Evolutionary conservation across 2,797 vertebrate genomes (phyloP).

Genomic region (Semotilus atromaculatus): DNA sequence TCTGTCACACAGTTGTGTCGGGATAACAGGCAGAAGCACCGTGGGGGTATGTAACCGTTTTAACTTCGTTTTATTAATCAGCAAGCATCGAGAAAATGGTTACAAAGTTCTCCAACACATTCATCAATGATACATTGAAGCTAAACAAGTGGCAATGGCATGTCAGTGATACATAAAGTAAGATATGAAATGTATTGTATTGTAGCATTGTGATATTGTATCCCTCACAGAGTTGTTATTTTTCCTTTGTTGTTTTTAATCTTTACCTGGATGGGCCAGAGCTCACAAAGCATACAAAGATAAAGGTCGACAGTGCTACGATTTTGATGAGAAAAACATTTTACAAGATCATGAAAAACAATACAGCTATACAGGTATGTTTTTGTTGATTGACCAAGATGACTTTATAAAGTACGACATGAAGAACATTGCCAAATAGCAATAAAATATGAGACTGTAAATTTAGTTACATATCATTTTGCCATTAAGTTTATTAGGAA

Average conservation of each 20-base stretch:
- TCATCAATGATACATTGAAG: background rate
- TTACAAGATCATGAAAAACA: background rate
- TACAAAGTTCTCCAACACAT: background rate
- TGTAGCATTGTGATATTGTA: background rate
- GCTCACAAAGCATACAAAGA: background rate
- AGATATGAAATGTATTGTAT: background rate
- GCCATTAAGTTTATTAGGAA: background rate
- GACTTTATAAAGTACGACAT: background rate
- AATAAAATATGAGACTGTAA: background rate
- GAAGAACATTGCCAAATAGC: background rate
- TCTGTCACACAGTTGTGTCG: slow-evolving; percentile 68
- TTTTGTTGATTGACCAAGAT: background rate
- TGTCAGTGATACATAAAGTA: background rate
- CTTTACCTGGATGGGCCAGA: background rate
- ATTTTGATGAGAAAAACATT: background rate
- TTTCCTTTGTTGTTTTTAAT: background rate
- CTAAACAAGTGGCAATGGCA: background rate
- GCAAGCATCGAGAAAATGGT: background rate
- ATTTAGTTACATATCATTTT: background rate
- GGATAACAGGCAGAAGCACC: slow-evolving; percentile 35
- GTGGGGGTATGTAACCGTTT: slow-evolving; percentile 34
- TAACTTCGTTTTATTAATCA: slow-evolving; percentile 18
- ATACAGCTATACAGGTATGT: background rate
- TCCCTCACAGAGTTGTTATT: background rate
- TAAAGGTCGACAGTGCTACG: background rate